These are phyloP conservation scores for Sebastes hubbsi DNA, from an alignment of 2,797 vertebrate genomes.

Conservation along the genomic window DNA sequence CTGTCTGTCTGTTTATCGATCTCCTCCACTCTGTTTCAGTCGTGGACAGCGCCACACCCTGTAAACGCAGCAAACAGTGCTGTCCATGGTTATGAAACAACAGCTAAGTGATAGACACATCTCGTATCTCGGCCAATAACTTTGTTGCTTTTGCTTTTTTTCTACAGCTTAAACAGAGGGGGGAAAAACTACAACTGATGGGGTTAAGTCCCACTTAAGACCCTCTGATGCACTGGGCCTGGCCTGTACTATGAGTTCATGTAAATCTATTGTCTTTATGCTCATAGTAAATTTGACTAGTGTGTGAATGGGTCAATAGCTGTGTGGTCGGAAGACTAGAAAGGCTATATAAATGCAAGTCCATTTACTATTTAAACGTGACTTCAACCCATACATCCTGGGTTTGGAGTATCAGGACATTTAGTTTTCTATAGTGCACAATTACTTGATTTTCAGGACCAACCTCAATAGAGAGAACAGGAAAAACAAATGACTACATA, in stretches of 20 bases:
- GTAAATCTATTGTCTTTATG: too few relatives aligned
- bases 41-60: background rate
- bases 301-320: too few relatives aligned
- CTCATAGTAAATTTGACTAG: too few relatives aligned
- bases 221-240: accelerated
- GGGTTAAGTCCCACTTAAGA: too few relatives aligned
- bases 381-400: background rate
- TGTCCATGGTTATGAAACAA: background rate
- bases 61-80: background rate
- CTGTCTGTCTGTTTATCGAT: background rate
- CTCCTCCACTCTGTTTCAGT: background rate
- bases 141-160: background rate
- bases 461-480: background rate
- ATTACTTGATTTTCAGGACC: background rate
- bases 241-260: too few relatives aligned
- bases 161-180: background rate
- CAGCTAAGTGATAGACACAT: background rate
- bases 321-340: too few relatives aligned
- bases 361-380: background rate
- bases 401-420: background rate
- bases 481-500: background rate
- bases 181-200: too few relatives aligned
- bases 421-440: too few relatives aligned
- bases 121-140: background rate
- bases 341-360: too few relatives aligned